Evolutionary conservation across 2,113 vertebrate species (phyloP).

Genomic region (Engystomops pustulosus): DNA sequence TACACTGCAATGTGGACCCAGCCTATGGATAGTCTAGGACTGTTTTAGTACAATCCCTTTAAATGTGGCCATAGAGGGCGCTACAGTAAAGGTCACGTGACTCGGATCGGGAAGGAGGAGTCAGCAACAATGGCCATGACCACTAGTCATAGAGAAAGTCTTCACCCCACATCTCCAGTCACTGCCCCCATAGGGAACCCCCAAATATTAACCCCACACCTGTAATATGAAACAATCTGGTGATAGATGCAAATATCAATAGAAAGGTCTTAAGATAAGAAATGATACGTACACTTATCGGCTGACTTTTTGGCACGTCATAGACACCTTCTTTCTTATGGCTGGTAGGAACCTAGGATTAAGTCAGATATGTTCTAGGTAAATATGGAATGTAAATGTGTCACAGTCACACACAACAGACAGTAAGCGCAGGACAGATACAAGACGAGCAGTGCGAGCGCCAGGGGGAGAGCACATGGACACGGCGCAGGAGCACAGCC

Average conservation of each 20-base stretch:
- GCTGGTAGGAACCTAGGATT: slow-evolving; percentile 93
- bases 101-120: not conserved
- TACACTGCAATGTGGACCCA: too few species aligned
- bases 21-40: not conserved
- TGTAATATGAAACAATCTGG: not conserved
- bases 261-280: slow-evolving; percentile 33
- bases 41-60: not conserved
- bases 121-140: not conserved
- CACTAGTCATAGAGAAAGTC: not conserved
- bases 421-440: not conserved
- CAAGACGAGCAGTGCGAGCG: not conserved
- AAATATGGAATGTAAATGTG: slow-evolving; percentile 46
- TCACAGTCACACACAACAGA: slow-evolving; percentile 44
- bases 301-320: slow-evolving; percentile 99
- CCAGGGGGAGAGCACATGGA: not conserved
- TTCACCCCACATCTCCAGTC: not conserved
- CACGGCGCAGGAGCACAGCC: not conserved
- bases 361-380: slow-evolving; percentile 33
- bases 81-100: not conserved
- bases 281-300: slow-evolving; percentile 93
- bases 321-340: slow-evolving; percentile 99
- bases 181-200: not conserved
- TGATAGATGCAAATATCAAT: not conserved
- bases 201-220: not conserved
- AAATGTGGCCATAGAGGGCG: not conserved